A percentile compares a stretch with the other conserved stretches of the same genome.
phyloP scores from a whole-genome alignment of 2,113 vertebrate genomes.

The Catharus fuscescens region DNA sequence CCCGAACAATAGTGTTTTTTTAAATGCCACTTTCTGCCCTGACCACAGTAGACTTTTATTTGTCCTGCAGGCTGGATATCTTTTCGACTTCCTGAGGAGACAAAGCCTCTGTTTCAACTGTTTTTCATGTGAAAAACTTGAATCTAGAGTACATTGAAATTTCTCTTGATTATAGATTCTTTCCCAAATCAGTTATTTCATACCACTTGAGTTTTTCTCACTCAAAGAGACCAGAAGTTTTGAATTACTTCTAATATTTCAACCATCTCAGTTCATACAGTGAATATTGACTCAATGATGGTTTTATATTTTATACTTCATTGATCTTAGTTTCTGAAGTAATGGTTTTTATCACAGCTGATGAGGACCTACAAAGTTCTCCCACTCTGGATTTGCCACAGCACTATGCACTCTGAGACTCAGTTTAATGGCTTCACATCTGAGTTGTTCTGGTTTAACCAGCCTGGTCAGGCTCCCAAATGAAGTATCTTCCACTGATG shows the following conservation, averaged over 20 bases:
- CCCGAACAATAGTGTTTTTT: not conserved
- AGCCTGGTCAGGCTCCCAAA: not conserved
- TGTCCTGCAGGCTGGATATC: not conserved
- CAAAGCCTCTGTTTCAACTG: not conserved
- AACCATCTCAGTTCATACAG: not conserved
- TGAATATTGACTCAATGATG: not conserved
- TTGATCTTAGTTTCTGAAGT: not conserved
- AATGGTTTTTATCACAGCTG: not conserved
- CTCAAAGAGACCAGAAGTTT: not conserved
- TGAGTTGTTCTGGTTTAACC: not conserved
- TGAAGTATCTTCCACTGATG: not conserved
- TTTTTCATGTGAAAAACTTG: not conserved
- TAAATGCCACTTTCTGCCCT: not conserved
- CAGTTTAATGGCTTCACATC: not conserved
- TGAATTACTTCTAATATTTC: not conserved
- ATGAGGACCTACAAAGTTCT: not conserved
- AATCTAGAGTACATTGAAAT: not conserved
- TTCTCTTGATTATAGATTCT: not conserved
- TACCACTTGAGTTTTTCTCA: not conserved
- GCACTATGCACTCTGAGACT: not conserved
- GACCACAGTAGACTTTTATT: not conserved
- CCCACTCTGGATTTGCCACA: not conserved
- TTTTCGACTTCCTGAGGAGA: not conserved
- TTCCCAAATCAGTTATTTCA: not conserved
- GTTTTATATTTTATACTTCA: not conserved